These are phyloP conservation scores for Alectoris magna DNA, from an alignment of 2,797 vertebrate species.

Conservation along the genomic window DNA sequence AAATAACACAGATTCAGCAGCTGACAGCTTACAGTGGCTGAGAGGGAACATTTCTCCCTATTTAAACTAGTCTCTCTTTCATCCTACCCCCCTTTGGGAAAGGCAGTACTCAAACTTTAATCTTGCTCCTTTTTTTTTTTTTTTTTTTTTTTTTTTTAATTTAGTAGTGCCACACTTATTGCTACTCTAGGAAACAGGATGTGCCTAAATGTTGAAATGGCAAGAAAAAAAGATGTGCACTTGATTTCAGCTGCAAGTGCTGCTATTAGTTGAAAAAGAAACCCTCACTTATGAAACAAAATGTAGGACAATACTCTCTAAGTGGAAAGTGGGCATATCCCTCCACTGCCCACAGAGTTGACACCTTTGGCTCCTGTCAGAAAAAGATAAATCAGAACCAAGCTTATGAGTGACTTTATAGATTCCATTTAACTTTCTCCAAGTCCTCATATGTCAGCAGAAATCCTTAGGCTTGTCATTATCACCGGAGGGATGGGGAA, in stretches of 20 bases:
- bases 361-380: not conserved
- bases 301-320: not conserved
- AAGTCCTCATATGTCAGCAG: not conserved
- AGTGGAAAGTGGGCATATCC: not conserved
- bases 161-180: not conserved
- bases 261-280: not conserved
- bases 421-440: conserved; percentile 2
- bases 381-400: not conserved
- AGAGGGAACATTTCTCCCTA: not conserved
- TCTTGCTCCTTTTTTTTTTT: not conserved
- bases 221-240: not conserved
- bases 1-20: conserved; percentile 61
- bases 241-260: conserved; percentile 18
- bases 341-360: not conserved
- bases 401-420: not conserved
- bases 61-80: not conserved
- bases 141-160: not conserved
- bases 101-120: not conserved
- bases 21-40: conserved; percentile 18
- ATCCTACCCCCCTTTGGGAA: not conserved
- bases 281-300: not conserved
- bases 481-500: not conserved
- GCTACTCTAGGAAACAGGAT: not conserved
- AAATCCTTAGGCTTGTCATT: not conserved
- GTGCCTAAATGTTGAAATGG: not conserved